Conservation (phyloP, 2,113 vertebrate genomes). For the Phalacrocorax aristotelis region DNA sequence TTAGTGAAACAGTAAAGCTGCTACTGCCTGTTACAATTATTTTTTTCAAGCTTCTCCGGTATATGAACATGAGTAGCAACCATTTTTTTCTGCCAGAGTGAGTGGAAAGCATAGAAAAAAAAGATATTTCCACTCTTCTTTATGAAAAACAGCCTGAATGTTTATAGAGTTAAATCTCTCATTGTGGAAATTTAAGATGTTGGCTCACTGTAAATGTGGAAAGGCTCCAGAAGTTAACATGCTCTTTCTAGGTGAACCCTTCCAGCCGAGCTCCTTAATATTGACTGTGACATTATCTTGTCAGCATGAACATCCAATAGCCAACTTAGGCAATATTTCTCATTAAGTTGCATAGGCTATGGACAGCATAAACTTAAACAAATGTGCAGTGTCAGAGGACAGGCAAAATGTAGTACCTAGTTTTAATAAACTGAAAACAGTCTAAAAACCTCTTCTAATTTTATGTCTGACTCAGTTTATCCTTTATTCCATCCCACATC, state of each 20-base stretch:
- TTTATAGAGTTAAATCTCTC: neutral
- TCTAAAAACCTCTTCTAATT: neutral
- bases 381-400: conserved; percentile 19
- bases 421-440: conserved; percentile 15
- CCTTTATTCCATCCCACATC: neutral
- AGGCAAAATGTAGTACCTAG: neutral
- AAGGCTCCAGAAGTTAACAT: conserved; percentile 9
- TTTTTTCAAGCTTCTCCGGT: neutral
- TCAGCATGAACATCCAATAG: conserved; percentile 45
- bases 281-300: conserved; percentile 50
- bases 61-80: neutral
- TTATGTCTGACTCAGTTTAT: neutral
- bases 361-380: conserved; percentile 20
- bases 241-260: conserved; percentile 37
- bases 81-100: neutral
- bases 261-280: neutral
- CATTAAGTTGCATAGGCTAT: conserved; percentile 13
- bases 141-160: neutral
- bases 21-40: neutral
- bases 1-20: neutral
- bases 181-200: neutral
- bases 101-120: neutral
- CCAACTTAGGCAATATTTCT: conserved; percentile 32
- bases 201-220: neutral
- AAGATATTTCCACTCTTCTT: neutral